These are phyloP conservation scores for Sebastiscus albofasciatus DNA, from an alignment of 2,797 vertebrate genomes.

Conservation along the genomic window DNA sequence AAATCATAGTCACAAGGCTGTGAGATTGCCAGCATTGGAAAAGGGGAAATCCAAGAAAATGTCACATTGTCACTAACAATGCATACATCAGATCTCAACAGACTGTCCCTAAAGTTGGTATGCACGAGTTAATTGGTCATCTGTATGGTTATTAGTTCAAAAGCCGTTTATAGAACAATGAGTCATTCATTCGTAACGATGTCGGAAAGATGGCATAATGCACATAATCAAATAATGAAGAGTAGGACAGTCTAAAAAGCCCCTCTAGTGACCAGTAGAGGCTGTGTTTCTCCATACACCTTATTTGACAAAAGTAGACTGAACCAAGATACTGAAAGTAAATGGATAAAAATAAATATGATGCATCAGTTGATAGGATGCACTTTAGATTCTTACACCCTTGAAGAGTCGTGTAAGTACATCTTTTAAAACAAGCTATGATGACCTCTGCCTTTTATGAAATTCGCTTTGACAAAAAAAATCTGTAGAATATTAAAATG, in stretches of 20 bases:
- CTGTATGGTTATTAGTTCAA: constrained; percentile 43
- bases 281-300: not conserved
- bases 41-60: constrained; percentile 60
- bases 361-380: not conserved
- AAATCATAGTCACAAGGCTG: constrained; percentile 70
- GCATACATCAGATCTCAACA: constrained; percentile 50
- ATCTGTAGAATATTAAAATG: not conserved
- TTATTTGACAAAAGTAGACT: not conserved
- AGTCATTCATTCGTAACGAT: constrained; percentile 49
- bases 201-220: constrained; percentile 35
- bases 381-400: not conserved
- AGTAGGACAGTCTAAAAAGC: constrained; percentile 19
- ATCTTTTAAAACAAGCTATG: not conserved
- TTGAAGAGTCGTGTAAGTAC: not conserved
- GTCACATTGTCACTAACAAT: constrained; percentile 48
- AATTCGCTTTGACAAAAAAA: not conserved
- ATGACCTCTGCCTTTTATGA: not conserved
- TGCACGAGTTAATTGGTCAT: constrained; percentile 47
- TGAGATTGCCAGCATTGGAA: constrained; percentile 28
- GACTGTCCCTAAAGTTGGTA: constrained; percentile 34
- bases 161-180: constrained; percentile 42
- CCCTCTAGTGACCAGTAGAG: constrained; percentile 9
- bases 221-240: constrained; percentile 46
- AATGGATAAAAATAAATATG: not conserved
- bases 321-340: constrained; percentile 1